Evolutionary conservation across 2,888 invertebrate genomes (phyloP).

Genomic region (Ischnura elegans): DNA sequence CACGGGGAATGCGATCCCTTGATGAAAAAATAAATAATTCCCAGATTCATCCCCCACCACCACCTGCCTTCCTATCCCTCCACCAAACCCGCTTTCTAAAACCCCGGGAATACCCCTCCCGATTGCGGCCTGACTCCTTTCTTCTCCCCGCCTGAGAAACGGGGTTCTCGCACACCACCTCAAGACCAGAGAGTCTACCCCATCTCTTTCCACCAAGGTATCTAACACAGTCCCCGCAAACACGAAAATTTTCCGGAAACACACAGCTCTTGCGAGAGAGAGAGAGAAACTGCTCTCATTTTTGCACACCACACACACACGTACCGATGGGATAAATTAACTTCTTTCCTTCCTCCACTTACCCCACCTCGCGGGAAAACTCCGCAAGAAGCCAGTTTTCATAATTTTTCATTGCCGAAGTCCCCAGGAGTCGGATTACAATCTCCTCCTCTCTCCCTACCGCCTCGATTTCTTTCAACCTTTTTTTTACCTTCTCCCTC

Average conservation of each 20-base stretch:
- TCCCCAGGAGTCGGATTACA: slow-evolving; percentile 12
- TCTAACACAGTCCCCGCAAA: background rate
- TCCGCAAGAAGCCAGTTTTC: background rate
- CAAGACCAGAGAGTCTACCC: background rate
- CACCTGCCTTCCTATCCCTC: background rate
- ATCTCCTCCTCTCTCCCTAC: background rate
- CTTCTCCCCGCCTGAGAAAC: background rate
- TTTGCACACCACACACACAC: too few species aligned
- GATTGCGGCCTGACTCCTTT: background rate
- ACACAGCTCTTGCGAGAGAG: background rate
- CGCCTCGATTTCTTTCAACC: background rate
- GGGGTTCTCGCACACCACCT: background rate
- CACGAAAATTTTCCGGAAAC: too few species aligned
- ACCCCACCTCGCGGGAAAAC: background rate
- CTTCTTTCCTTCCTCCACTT: background rate
- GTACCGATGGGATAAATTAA: background rate
- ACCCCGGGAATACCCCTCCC: background rate
- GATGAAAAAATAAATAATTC: slow-evolving; percentile 31
- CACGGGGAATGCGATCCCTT: slow-evolving; percentile 4
- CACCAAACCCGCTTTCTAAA: background rate
- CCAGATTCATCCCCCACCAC: background rate
- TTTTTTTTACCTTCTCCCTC: background rate
- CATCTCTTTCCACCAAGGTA: background rate
- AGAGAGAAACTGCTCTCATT: background rate
- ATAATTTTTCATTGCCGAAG: background rate